These are phyloP conservation scores for Folsomia candida DNA, from an alignment of 2,888 invertebrate species.

Conservation along the genomic window DNA sequence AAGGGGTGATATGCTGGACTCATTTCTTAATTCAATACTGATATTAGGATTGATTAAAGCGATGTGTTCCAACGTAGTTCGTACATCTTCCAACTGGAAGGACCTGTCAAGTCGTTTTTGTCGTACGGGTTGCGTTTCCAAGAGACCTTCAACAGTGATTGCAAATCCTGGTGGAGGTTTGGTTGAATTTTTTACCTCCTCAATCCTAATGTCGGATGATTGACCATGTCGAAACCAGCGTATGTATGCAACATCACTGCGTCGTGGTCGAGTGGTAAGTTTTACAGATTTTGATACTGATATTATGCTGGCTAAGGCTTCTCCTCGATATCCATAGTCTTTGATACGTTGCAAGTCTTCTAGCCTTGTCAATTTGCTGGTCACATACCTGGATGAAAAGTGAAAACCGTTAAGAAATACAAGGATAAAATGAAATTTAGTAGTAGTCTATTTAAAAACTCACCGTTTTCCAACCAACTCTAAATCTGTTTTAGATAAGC, in stretches of 20 bases:
- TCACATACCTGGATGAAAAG: conserved; percentile 59
- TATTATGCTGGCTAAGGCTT: conserved; percentile 65
- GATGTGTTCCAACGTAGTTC: conserved; percentile 61
- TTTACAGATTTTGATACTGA: conserved; percentile 61
- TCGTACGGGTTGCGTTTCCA: conserved; percentile 65
- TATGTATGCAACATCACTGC: conserved; percentile 58
- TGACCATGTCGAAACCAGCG: conserved; percentile 59
- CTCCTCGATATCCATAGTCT: conserved; percentile 68
- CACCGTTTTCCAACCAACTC: conserved; percentile 61
- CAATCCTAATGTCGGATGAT: too few relatives aligned
- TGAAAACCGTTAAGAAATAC: not conserved
- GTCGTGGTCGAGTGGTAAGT: conserved; percentile 61
- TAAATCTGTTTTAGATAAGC: conserved; percentile 63
- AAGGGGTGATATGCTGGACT: conserved; percentile 13
- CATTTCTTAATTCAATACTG: conserved; percentile 26
- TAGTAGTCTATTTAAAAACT: too few relatives aligned
- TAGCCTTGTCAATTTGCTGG: conserved; percentile 64
- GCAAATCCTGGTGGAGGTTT: conserved; percentile 71
- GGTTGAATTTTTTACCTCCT: conserved; percentile 50
- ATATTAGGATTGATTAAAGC: conserved; percentile 63
- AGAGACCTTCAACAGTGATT: conserved; percentile 66
- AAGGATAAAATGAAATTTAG: not conserved
- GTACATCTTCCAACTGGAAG: conserved; percentile 63
- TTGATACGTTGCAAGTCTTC: conserved; percentile 59
- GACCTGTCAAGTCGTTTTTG: conserved; percentile 59